phyloP scores from a whole-genome alignment of 2,113 vertebrate genomes.

The Alethe castanea region DNA sequence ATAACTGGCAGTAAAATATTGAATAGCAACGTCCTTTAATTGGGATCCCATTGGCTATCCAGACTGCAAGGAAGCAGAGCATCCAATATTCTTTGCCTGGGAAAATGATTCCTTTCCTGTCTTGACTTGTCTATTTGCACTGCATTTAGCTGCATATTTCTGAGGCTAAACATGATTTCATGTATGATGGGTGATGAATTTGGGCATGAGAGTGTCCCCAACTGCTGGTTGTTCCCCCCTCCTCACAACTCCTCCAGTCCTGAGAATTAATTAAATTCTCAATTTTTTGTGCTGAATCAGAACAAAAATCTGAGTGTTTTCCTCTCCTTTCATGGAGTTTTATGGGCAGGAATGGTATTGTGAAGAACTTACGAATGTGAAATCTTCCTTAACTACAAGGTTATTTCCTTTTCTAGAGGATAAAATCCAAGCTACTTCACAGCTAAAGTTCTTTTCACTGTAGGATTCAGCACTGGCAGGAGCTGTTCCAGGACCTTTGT shows the following conservation, averaged over 20 bases:
- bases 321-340: slow-evolving; percentile 43
- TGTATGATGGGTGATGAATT: neutral
- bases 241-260: neutral
- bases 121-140: neutral
- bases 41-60: neutral
- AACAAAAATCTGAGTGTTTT: slow-evolving; percentile 55
- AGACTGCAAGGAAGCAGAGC: neutral
- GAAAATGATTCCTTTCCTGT: neutral
- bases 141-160: neutral
- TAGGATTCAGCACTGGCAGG: slow-evolving; percentile 29
- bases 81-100: neutral
- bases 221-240: neutral
- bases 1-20: neutral
- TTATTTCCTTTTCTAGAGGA: slow-evolving; percentile 59
- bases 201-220: neutral
- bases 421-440: slow-evolving; percentile 62
- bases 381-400: slow-evolving; percentile 57
- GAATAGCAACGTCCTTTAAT: neutral
- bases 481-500: neutral
- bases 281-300: slow-evolving; percentile 54
- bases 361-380: slow-evolving; percentile 62
- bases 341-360: slow-evolving; percentile 24
- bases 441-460: slow-evolving; percentile 25
- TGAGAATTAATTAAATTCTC: neutral
- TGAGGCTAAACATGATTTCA: neutral